Conservation (phyloP, 2,113 vertebrate genomes). For the Tricholaema leucomelas region DNA sequence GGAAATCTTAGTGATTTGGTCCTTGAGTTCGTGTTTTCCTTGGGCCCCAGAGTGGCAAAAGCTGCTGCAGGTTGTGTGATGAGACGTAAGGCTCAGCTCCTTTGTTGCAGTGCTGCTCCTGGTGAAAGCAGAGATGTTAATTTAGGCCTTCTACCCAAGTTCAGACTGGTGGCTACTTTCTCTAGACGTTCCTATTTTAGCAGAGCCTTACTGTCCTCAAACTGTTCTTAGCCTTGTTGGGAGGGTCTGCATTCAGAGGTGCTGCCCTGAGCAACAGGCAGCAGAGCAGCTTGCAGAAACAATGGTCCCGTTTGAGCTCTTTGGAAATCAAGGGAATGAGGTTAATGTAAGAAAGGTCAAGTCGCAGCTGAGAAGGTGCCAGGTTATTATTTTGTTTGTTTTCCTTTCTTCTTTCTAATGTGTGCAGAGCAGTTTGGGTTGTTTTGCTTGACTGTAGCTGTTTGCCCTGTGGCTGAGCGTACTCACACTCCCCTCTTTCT, state of each 20-base stretch:
- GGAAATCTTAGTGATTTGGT: slow-evolving; percentile 23
- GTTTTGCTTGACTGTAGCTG: neutral
- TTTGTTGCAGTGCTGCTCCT: neutral
- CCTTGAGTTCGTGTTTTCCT: slow-evolving; percentile 16
- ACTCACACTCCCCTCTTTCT: neutral
- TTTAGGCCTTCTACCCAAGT: neutral
- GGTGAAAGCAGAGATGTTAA: neutral
- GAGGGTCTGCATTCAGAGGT: neutral
- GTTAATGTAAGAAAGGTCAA: neutral
- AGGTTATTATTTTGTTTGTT: neutral
- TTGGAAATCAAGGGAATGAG: neutral
- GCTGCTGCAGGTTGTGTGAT: neutral
- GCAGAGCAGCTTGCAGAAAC: neutral
- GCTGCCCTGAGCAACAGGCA: neutral
- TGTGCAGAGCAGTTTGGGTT: neutral
- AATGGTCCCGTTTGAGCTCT: neutral
- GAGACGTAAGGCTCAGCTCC: neutral
- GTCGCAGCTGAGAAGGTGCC: neutral
- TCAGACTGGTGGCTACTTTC: neutral
- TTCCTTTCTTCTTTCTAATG: neutral
- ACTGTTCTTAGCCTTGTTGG: neutral
- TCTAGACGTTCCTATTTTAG: neutral
- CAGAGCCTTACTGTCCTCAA: neutral
- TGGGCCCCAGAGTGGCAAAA: neutral
- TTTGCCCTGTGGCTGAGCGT: neutral